Evolutionary conservation across 2,888 invertebrate genomes (phyloP).

Genomic region (Cynaeus angustus): DNA sequence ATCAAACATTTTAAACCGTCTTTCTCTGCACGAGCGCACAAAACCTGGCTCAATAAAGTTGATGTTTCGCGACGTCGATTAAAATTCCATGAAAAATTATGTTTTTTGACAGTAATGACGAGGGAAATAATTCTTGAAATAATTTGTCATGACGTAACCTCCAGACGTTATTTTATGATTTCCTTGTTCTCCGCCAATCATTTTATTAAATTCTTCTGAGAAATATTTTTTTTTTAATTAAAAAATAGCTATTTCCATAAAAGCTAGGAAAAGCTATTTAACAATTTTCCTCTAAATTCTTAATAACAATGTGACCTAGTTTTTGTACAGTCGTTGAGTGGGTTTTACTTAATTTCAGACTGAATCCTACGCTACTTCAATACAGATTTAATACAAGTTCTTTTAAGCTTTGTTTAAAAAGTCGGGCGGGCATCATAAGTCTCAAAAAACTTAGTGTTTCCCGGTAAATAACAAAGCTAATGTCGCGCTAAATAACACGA

Average conservation of each 20-base stretch:
- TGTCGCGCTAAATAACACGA: slow-evolving; percentile 8
- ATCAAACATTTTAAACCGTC: background rate
- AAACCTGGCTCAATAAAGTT: slow-evolving; percentile 17
- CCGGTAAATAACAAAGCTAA: background rate
- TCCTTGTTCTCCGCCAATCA: too few species aligned
- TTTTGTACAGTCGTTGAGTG: too few species aligned
- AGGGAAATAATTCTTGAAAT: slow-evolving; percentile 22
- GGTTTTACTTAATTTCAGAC: too few species aligned
- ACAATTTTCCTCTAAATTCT: too few species aligned
- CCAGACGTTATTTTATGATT: background rate
- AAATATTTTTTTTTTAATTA: too few species aligned
- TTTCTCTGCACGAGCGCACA: slow-evolving; percentile 1
- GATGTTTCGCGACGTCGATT: slow-evolving; percentile 11
- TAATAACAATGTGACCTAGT: too few species aligned
- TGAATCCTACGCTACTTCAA: too few species aligned
- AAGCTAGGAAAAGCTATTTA: too few species aligned
- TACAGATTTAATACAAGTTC: too few species aligned
- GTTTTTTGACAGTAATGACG: slow-evolving; percentile 9
- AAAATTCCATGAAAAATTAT: slow-evolving; percentile 38
- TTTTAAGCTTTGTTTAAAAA: background rate
- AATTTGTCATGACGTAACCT: slow-evolving; percentile 9
- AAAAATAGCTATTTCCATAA: too few species aligned
- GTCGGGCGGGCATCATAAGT: background rate
- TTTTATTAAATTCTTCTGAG: too few species aligned
- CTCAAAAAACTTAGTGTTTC: background rate